Conservation (phyloP, 2,888 invertebrate genomes). For the Andrena marginata region DNA sequence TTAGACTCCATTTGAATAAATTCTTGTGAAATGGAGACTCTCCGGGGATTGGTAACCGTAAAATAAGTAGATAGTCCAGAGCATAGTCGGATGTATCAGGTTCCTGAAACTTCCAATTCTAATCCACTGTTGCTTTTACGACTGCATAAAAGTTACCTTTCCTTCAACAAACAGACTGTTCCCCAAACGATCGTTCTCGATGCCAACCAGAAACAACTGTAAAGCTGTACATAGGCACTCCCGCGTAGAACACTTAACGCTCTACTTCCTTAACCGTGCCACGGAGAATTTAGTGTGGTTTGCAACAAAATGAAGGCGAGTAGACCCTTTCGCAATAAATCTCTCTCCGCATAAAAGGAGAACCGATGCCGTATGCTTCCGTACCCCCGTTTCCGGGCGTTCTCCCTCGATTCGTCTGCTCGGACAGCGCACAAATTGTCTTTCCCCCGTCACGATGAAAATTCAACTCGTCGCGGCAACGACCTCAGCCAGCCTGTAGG, state of each 20-base stretch:
- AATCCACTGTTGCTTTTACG: not conserved
- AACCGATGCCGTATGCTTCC: not conserved
- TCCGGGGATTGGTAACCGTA: too few species aligned
- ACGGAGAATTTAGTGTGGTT: not conserved
- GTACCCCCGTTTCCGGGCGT: not conserved
- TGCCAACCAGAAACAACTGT: not conserved
- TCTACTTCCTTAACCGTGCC: not conserved
- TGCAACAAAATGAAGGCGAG: not conserved
- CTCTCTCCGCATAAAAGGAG: not conserved
- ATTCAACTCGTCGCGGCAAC: constrained; percentile 7
- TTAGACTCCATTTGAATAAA: too few species aligned
- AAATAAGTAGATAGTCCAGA: not conserved
- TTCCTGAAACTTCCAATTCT: too few species aligned
- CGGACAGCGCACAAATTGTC: not conserved
- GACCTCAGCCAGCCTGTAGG: not conserved
- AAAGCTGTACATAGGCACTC: not conserved
- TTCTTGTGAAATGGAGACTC: too few species aligned
- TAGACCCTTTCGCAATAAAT: not conserved
- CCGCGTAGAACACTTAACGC: not conserved
- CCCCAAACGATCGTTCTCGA: not conserved
- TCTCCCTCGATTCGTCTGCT: not conserved
- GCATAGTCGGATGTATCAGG: not conserved
- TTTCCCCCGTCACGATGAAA: not conserved
- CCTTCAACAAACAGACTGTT: not conserved
- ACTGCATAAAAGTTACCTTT: not conserved